These are phyloP conservation scores for Argentina silus DNA, from an alignment of 2,797 vertebrate species.

Conservation along the genomic window DNA sequence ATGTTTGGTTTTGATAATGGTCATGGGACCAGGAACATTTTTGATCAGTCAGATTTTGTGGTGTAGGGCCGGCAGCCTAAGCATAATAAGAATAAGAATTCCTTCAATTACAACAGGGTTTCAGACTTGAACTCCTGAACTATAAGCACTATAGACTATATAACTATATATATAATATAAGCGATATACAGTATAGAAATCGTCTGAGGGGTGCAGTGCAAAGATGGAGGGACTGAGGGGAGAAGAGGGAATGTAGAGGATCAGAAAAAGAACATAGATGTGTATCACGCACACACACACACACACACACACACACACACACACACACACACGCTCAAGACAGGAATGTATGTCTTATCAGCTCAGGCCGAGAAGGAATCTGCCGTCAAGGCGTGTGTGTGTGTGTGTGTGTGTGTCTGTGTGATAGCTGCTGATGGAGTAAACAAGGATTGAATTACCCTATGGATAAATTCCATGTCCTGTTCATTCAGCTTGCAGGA, in stretches of 20 bases:
- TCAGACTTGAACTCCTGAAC: too few species aligned
- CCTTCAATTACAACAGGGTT: too few species aligned
- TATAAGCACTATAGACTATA: too few species aligned
- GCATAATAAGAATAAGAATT: too few species aligned
- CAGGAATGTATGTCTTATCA: conserved; percentile 65
- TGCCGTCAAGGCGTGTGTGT: conserved; percentile 22
- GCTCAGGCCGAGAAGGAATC: conserved; percentile 47
- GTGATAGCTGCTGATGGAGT: conserved; percentile 6
- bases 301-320: conserved; percentile 11
- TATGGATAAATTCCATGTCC: too few species aligned
- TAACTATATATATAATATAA: too few species aligned
- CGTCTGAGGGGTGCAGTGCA: conserved; percentile 40
- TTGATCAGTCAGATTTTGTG: too few species aligned
- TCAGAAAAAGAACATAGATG: conserved; percentile 30
- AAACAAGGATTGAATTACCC: not conserved
- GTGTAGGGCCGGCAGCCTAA: too few species aligned
- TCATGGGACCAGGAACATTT: too few species aligned
- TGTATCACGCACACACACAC: conserved; percentile 35
- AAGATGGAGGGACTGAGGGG: conserved; percentile 11
- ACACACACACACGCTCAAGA: conserved; percentile 31
- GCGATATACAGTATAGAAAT: too few species aligned
- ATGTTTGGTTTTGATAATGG: too few species aligned
- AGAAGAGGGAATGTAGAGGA: conserved; percentile 21
- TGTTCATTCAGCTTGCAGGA: not conserved
- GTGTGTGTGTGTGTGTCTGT: conserved; percentile 11